Conservation (phyloP, 2,797 vertebrate genomes). For the Microhierax caerulescens region DNA sequence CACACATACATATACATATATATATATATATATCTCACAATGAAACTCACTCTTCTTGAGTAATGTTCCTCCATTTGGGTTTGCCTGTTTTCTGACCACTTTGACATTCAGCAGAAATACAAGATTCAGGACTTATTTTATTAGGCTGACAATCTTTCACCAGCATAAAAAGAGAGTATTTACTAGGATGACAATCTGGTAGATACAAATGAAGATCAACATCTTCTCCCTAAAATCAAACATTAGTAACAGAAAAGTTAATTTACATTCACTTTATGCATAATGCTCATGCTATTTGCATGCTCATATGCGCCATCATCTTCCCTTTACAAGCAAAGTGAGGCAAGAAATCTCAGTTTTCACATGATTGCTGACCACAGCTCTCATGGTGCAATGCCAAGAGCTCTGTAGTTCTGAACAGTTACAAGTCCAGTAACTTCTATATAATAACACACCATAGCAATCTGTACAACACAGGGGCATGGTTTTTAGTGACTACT, state of each 20-base stretch:
- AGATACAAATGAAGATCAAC: conserved; percentile 94
- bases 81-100: conserved; percentile 85
- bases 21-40: background rate
- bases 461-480: background rate
- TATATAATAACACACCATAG: background rate
- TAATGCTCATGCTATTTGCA: background rate
- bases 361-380: background rate
- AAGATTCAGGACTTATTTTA: conserved; percentile 85
- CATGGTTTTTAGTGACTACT: background rate
- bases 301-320: rapidly evolving
- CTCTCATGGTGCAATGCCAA: background rate
- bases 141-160: conserved; percentile 90
- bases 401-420: background rate
- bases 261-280: background rate
- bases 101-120: conserved; percentile 85
- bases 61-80: conserved; percentile 93
- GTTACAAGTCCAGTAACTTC: background rate
- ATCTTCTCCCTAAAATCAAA: conserved; percentile 84
- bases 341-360: background rate
- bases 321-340: background rate
- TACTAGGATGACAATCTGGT: conserved; percentile 96
- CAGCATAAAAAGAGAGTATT: conserved; percentile 92
- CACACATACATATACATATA: background rate
- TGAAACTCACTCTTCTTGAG: conserved; percentile 88
- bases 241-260: background rate